Base-by-base conservation (phyloP, 1,140 invertebrate species). In the Ostrea edulis region DNA sequence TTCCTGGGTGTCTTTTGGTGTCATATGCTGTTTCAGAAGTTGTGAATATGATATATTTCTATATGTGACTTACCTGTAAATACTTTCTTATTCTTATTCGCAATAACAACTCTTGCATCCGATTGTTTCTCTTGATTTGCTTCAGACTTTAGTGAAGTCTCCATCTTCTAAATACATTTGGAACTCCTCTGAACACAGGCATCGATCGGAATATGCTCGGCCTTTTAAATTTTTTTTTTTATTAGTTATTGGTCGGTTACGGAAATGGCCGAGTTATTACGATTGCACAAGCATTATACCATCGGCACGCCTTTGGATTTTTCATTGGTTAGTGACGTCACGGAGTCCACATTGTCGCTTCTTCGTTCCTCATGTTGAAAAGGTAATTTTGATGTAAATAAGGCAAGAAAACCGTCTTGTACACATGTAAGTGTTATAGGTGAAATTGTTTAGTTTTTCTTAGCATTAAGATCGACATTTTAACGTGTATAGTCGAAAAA, bases 1-100 rank as follows among this genome's bases (percentile, higher is more conserved):
- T 44, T 5, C 35, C 35, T 44, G 35, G 5, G 5, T 44, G 35
- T 5, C 35, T 2, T 44, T 44, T 44, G 35, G 35, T 2, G 35
- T 2, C 1, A 44, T 5, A 44, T 44, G 35, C 35, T 44, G 35
- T 44, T 44, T 44, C 5, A 44, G 35, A 44, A 44, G 35, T 44
- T 44, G 1, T 44, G 5, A 44, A 5, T 5, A 44, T n/a, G n/a
- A 44, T 44, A 44, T 44, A 1, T 44, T 44, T 44, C 2, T 44
- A 62, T 62, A 25, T 25, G 3, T 4, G 25, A 25, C 11, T 77
- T 35, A 77, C 68, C 68, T 77, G 68, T 35, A 77, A 77, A 77
- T 25, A 77, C 68, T 77, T 77, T 77, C 29, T 77, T 77, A 25
- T 77, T 77, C 35, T 77, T 77, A 77, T 35, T 77, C 12, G 68